phyloP scores from a whole-genome alignment of 2,888 invertebrate species.

The Panzeria rudis region DNA sequence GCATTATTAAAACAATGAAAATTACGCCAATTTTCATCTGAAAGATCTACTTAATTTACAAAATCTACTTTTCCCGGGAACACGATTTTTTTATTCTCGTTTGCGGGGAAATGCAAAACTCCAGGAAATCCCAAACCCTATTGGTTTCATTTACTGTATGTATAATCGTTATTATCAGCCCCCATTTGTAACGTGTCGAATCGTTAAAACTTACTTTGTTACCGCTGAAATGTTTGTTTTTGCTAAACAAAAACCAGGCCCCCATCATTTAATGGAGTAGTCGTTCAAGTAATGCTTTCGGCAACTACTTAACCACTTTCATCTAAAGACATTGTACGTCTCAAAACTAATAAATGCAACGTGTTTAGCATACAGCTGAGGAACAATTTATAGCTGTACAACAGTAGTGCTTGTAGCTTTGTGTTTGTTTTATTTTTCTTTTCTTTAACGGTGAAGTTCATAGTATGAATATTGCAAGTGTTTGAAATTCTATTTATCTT shows the following conservation, averaged over 20 bases:
- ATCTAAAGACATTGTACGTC: slow-evolving; percentile 27
- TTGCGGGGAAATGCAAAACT: too few species aligned
- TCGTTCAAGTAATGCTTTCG: slow-evolving; percentile 41
- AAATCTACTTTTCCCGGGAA: too few species aligned
- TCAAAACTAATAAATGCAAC: slow-evolving; percentile 62
- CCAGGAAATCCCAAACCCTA: too few species aligned
- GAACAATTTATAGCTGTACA: slow-evolving; percentile 31
- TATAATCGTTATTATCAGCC: too few species aligned
- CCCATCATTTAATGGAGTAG: slow-evolving; percentile 50
- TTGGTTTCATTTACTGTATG: too few species aligned
- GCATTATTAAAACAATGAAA: too few species aligned
- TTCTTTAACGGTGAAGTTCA: background rate
- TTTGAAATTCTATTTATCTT: slow-evolving; percentile 19
- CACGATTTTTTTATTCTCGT: too few species aligned
- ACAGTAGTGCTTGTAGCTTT: background rate
- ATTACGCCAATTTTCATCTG: too few species aligned
- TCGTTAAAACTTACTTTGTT: background rate
- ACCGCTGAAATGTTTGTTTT: background rate
- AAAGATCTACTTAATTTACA: too few species aligned
- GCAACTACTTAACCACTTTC: slow-evolving; percentile 41
- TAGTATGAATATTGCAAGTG: background rate
- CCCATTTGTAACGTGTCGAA: background rate
- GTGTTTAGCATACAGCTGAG: slow-evolving; percentile 47
- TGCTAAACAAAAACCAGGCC: background rate
- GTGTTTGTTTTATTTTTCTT: background rate